Evolutionary conservation across 2,113 vertebrate species (phyloP).

Genomic region (Mastomys natalensis): DNA sequence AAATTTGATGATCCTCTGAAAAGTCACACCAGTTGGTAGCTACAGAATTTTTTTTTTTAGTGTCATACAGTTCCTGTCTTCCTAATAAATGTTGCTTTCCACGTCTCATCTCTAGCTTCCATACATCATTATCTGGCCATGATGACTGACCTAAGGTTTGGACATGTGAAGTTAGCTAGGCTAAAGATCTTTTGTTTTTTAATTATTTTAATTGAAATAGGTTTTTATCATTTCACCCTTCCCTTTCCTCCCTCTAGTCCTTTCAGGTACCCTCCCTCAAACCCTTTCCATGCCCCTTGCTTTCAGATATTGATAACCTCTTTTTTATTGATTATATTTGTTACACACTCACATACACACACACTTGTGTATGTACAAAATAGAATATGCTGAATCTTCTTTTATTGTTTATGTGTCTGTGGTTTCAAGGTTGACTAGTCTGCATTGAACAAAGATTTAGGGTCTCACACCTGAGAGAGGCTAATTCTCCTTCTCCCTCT

Average conservation of each 20-base stretch:
- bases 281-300: fast-evolving
- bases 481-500: not conserved
- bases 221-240: not conserved
- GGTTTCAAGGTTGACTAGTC: not conserved
- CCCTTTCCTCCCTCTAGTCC: not conserved
- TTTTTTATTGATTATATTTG: not conserved
- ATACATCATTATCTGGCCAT: not conserved
- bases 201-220: not conserved
- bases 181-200: not conserved
- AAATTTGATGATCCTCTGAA: not conserved
- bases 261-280: not conserved
- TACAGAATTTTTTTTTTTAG: not conserved
- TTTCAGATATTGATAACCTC: not conserved
- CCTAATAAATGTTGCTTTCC: not conserved
- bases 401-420: not conserved
- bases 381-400: not conserved
- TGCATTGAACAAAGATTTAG: not conserved
- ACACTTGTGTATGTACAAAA: not conserved
- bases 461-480: not conserved
- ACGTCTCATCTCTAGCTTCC: not conserved
- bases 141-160: not conserved
- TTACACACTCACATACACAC: not conserved
- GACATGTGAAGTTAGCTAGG: not conserved
- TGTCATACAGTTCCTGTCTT: not conserved
- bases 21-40: not conserved